Evolutionary conservation across 1,140 invertebrate genomes (phyloP), one percentile per base, ranked within the genome.

Genomic region (Tigriopus japonicus): DNA sequence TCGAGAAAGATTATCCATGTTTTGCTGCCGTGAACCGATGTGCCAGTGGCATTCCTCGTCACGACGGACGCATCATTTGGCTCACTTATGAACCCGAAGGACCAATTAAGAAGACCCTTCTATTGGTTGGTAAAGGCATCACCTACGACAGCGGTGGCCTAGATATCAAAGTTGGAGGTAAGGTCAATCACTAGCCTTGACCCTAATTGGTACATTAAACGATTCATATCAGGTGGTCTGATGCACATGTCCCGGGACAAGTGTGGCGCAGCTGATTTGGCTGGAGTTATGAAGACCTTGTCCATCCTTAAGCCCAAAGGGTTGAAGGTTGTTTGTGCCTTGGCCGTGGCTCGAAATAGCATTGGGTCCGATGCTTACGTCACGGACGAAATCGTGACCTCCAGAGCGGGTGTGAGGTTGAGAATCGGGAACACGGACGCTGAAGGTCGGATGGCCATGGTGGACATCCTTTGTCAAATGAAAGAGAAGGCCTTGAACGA

Each of bases 161-260:
- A 66, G 88, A 94, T 73, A 82, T 95, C 64, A 95, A 95, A 74
- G 82, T 81, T 60, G 80, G 81, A 14, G 86, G 89, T 19, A 6
- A 21, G n/a, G 45, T n/a, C n/a, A n/a, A n/a, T n/a, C n/a, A n/a
- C n/a, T n/a, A n/a, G n/a, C n/a, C n/a, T n/a, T n/a, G n/a, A n/a
- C n/a, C n/a, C n/a, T n/a, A n/a, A 15, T 6, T 49, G 45, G 45
- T 49, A 21, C 2, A 17, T 49, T 49, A 6, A 3, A 2, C 10
- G 2, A 6, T 17, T 49, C 10, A 5, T 10, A 3, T 6, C 3
- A 35, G 45, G 55, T 6, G 71, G 77, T n/a, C 95, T 96, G 91
- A 80, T 81, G 42, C 89, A 90, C 6, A 97, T 96, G 92, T 87
- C 86, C 1, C 74, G 91, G n/a, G 93, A 98, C 68, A 98, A 98